Evolutionary conservation across 2,888 invertebrate genomes (phyloP), one percentile per base, ranked within the genome.

Genomic region (Rhynchonema sp.): DNA sequence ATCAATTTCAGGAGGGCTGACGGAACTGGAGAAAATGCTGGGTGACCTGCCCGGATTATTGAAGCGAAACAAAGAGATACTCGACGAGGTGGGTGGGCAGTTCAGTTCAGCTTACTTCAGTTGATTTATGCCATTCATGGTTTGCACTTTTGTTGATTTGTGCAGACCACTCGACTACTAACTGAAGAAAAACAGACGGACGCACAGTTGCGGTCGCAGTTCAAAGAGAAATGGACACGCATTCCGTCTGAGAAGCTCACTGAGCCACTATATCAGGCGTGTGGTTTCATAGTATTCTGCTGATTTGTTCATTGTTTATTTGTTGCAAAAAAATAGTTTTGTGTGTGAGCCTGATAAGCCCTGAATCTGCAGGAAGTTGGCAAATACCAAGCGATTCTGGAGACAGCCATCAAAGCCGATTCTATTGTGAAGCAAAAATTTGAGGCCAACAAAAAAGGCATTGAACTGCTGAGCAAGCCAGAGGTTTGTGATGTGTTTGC

Each of bases 71-170:
- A 83, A 82, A 65, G 89, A 98, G 75, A 91, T 98, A 68, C 80
- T 98, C 1, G 85, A 90, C 73, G 96, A 96, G 81, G 85, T 85
- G 72, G n/a, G n/a, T n/a, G n/a, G n/a, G n/a, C n/a, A n/a, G n/a
- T n/a, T n/a, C n/a, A n/a, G n/a, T n/a, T n/a, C n/a, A n/a, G n/a
- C n/a, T n/a, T n/a, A n/a, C n/a, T n/a, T n/a, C n/a, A n/a, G n/a
- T n/a, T n/a, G n/a, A n/a, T n/a, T n/a, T n/a, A n/a, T n/a, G n/a
- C n/a, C n/a, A n/a, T n/a, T 38, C 38, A 13, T 13, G 17, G 38
- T 17, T 38, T 38, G 9, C 38, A 38, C 9, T 38, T 38, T 17
- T 38, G 6, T 38, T 17, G 38, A 38, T 29, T 3, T 30, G n/a
- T 25, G 38, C 67, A 76, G 75, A 71, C 74, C 30, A 70, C 73